Conservation (phyloP, 2,888 invertebrate genomes). For the Hemicrepidius hirtus region DNA sequence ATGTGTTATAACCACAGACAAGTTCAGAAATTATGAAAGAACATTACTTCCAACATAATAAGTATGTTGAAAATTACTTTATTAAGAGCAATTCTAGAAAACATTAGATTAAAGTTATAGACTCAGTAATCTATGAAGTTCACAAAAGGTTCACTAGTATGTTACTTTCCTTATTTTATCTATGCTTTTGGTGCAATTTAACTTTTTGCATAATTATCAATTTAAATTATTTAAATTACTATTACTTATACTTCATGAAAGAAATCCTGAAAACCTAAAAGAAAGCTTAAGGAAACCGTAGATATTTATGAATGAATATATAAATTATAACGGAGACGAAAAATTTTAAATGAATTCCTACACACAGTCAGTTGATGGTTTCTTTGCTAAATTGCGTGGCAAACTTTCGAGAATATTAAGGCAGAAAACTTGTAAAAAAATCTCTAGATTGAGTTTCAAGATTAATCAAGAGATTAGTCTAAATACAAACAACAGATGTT, state of each 20-base stretch:
- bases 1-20: slow-evolving; percentile 2
- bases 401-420: slow-evolving; percentile 12
- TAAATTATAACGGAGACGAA: background rate
- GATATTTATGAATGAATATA: background rate
- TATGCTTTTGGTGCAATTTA: too few species aligned
- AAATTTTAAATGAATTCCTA: slow-evolving; percentile 6
- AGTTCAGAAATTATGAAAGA: slow-evolving; percentile 3
- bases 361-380: slow-evolving; percentile 6
- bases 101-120: too few species aligned
- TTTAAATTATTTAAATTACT: too few species aligned
- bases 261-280: background rate
- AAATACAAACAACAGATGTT: slow-evolving; percentile 28
- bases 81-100: too few species aligned
- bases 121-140: too few species aligned
- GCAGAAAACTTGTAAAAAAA: slow-evolving; percentile 1
- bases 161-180: too few species aligned
- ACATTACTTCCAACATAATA: background rate
- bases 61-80: too few species aligned
- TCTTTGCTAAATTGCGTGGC: slow-evolving; percentile 19
- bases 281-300: background rate
- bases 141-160: too few species aligned
- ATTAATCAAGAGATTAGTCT: slow-evolving; percentile 23
- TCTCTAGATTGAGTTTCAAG: slow-evolving; percentile 5
- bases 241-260: too few species aligned
- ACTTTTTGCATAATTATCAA: too few species aligned